Base-by-base conservation (phyloP, 30 jellyfish, hydroid and myxozoan genomes). In the Sanderia malayensis region DNA sequence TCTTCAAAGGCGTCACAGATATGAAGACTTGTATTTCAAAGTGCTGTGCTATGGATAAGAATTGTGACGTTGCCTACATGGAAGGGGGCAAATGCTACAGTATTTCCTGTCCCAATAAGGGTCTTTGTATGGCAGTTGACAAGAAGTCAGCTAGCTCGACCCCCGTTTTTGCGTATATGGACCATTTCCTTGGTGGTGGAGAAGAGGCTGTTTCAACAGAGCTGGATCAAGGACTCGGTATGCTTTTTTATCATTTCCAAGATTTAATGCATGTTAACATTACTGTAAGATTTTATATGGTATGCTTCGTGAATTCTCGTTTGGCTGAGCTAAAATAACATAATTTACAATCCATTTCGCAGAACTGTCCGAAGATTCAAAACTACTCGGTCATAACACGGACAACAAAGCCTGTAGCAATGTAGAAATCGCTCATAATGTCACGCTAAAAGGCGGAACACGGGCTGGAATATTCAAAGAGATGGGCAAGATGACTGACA, bases 21-120 rank as follows among this genome's bases (percentile, higher is more conserved):
- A 83, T 83, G 84, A 83, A 82, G 20, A 33, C 94, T 22, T 90
- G 98, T 73, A 83, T 84, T 32, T 73, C 88, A 6, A 84, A 84
- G 76, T 90, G 98, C 72, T 90, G 98, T 60, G 33, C 82, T 2
- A 18, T 73, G 86, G 58, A 83, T 46, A 60, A 46, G 22, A 87
- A 74, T 11, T 90, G 98, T 53, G 98, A 90, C 37, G 96, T 84
- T 7, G 96, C 98, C 3, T 90, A 80, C 74, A 71, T 90, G 96
- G 96, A 90, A 71, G 96, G 81, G 67, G 96, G 88, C 11, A 82
- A 84, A 61, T 90, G 98, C 45, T 90, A 28, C 46, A 79, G 85
- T 28, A 73, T 90, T 0, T 81, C 85, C 28, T 90, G 98, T 49
- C 77, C 72, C 28, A 78, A 79, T 46, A 83, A 84, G 78, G 60